Evolutionary conservation across 2,113 vertebrate species (phyloP).

Genomic region (Steatornis caripensis): DNA sequence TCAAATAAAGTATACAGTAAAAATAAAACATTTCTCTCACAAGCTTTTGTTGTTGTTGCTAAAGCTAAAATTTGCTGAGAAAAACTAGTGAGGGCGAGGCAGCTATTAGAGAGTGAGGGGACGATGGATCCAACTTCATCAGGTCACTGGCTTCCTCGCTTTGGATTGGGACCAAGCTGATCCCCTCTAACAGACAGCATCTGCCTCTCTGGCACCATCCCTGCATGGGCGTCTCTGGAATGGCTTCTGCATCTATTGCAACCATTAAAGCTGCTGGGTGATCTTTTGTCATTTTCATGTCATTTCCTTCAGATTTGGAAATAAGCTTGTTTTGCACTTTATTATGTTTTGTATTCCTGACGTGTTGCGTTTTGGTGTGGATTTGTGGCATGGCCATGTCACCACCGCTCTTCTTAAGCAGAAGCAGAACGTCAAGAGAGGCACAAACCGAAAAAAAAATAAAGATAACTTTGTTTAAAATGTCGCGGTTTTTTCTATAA

Average conservation of each 20-base stretch:
- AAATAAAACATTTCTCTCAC: background rate
- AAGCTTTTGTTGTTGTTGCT: background rate
- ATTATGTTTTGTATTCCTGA: background rate
- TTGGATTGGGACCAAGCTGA: background rate
- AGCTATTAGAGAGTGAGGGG: background rate
- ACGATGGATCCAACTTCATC: background rate
- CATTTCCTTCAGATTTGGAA: background rate
- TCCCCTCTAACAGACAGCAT: background rate
- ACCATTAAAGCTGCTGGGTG: background rate
- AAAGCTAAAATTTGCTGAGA: background rate
- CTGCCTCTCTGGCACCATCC: slow-evolving; percentile 38
- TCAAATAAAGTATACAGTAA: background rate
- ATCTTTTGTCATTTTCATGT: slow-evolving; percentile 33
- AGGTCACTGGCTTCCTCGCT: background rate
- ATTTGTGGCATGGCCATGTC: background rate
- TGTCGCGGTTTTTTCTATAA: background rate
- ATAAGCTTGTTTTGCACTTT: background rate
- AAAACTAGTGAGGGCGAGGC: background rate
- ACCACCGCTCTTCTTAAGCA: background rate
- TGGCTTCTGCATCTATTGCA: background rate
- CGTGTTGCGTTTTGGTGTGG: background rate
- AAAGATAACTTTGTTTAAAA: background rate
- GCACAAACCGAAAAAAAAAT: background rate
- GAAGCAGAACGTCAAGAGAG: background rate
- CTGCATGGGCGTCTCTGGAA: background rate